Evolutionary conservation across 2,797 vertebrate species (phyloP).

Genomic region (Pogonophryne albipinna): DNA sequence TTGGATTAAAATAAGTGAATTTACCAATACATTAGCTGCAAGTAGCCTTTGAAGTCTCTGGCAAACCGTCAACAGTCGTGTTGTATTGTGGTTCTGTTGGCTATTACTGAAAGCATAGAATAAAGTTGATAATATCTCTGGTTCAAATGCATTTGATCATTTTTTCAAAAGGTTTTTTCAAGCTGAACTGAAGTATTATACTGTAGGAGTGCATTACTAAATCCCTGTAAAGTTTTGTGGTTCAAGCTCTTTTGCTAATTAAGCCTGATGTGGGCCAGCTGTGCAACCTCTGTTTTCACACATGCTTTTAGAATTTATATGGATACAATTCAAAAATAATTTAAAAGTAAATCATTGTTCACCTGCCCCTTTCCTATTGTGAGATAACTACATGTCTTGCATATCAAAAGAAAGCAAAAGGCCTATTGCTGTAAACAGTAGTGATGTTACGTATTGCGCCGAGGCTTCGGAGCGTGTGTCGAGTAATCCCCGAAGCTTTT

Average conservation of each 20-base stretch:
- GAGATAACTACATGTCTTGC: no score
- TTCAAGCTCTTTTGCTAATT: background rate
- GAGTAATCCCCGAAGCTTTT: no score
- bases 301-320: background rate
- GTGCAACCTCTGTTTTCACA: conserved; percentile 1
- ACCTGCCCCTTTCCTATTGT: background rate
- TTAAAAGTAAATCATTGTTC: background rate
- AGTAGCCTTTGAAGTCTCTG: no score
- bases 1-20: background rate
- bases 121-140: background rate
- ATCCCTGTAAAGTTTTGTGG: background rate
- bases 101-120: no score
- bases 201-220: background rate
- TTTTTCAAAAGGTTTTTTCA: background rate
- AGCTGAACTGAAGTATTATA: no score
- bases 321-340: background rate
- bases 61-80: no score
- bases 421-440: no score
- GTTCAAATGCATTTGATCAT: background rate
- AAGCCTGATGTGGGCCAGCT: background rate
- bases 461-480: no score
- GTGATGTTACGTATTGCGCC: no score
- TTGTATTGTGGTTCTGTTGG: no score
- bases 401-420: no score
- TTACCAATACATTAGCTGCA: background rate